phyloP scores from a whole-genome alignment of 2,888 invertebrate species.

The Drosophila glabriapex region DNA sequence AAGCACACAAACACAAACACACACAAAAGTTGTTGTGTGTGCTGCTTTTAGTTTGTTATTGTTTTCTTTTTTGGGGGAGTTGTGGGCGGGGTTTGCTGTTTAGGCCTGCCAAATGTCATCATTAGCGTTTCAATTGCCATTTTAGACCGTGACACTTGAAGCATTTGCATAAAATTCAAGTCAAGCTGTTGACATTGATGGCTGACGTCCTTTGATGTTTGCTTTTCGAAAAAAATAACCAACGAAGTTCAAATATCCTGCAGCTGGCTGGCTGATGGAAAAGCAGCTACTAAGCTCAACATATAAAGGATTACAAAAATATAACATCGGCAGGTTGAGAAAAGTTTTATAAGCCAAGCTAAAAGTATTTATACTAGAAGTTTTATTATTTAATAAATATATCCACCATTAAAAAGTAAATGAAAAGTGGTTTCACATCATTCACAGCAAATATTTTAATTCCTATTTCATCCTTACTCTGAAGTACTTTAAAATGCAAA shows the following conservation, averaged over 20 bases:
- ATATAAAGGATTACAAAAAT: constrained; percentile 16
- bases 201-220: constrained; percentile 68
- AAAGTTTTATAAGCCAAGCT: neutral
- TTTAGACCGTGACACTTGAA: constrained; percentile 78
- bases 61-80: constrained; percentile 49
- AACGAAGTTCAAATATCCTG: constrained; percentile 42
- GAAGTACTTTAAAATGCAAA: constrained; percentile 3
- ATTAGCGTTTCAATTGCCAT: constrained; percentile 82
- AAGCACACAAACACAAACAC: constrained; percentile 41
- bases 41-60: constrained; percentile 75
- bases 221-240: constrained; percentile 18
- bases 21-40: constrained; percentile 32
- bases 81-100: constrained; percentile 44
- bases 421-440: neutral
- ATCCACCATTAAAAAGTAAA: neutral
- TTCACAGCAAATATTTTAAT: neutral
- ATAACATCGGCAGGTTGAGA: neutral
- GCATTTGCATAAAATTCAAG: constrained; percentile 78
- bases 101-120: constrained; percentile 81
- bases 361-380: neutral
- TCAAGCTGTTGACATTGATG: constrained; percentile 70
- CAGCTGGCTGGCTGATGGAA: constrained; percentile 14
- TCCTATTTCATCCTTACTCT: neutral
- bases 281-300: constrained; percentile 13
- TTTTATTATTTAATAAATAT: neutral